These are phyloP conservation scores for Alligator mississippiensis DNA, from an alignment of 2,113 vertebrate species.

Conservation along the genomic window DNA sequence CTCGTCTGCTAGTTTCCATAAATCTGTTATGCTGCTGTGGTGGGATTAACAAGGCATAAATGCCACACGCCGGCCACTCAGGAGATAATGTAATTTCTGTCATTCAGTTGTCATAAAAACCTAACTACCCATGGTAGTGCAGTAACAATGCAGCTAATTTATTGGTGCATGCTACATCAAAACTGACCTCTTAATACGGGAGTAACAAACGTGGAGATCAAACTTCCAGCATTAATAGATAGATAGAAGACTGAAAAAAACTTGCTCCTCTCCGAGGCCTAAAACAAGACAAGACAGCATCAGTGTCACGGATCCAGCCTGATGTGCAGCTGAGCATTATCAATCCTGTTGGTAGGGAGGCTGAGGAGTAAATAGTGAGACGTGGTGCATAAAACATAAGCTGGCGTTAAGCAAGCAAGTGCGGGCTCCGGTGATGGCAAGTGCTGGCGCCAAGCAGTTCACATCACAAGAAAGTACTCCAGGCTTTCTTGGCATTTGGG, in stretches of 20 bases:
- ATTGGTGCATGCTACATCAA: slow-evolving; percentile 25
- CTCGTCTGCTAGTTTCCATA: slow-evolving; percentile 4
- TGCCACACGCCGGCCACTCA: slow-evolving; percentile 1
- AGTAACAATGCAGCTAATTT: slow-evolving; percentile 40
- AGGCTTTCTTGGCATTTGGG: slow-evolving; percentile 45
- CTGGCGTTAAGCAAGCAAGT: slow-evolving; percentile 56
- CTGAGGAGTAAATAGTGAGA: slow-evolving; percentile 55
- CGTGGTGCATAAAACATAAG: background rate
- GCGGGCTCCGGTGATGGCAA: slow-evolving; percentile 33
- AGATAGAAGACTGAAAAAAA: slow-evolving; percentile 99
- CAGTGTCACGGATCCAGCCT: background rate
- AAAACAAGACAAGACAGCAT: slow-evolving; percentile 66
- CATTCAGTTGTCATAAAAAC: slow-evolving; percentile 26
- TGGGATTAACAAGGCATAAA: slow-evolving; percentile 40
- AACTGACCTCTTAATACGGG: slow-evolving; percentile 93
- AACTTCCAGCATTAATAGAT: slow-evolving; percentile 95
- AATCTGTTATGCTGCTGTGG: background rate
- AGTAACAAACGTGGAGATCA: slow-evolving; percentile 94
- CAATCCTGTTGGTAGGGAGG: slow-evolving; percentile 45
- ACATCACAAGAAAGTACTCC: background rate
- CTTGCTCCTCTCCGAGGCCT: slow-evolving; percentile 90
- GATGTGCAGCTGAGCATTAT: slow-evolving; percentile 51
- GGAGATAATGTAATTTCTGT: slow-evolving; percentile 29
- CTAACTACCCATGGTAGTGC: slow-evolving; percentile 14
- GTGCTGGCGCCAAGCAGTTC: slow-evolving; percentile 55